Percentiles rank a stretch among this genome's conserved stretches.
Evolutionary conservation across 1,140 invertebrate species (phyloP).

Genomic region (Drosophila eugracilis): DNA sequence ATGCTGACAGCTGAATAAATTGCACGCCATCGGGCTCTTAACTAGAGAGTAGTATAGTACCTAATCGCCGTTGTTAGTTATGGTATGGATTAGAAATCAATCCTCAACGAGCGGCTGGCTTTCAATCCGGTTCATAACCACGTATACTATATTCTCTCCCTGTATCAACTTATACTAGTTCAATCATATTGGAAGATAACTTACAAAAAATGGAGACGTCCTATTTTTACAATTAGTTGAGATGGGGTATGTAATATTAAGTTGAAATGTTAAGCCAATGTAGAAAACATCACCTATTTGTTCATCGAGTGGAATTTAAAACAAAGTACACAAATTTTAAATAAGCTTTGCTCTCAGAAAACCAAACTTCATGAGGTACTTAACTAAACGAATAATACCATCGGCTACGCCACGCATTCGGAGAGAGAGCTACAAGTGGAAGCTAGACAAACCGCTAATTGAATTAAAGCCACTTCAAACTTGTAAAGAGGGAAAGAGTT

Average conservation of each 20-base stretch:
- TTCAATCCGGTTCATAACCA: slow-evolving; percentile 14
- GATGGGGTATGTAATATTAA: background rate
- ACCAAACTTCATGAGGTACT: slow-evolving; percentile 28
- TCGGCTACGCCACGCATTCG: background rate
- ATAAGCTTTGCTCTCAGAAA: slow-evolving; percentile 16
- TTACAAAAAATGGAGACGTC: too few species aligned
- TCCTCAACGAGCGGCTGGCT: background rate
- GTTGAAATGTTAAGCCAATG: too few species aligned
- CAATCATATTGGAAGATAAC: too few species aligned
- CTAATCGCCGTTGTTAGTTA: too few species aligned
- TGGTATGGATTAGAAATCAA: too few species aligned
- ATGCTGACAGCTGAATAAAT: slow-evolving; percentile 70
- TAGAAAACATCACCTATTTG: background rate
- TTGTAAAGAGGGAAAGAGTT: slow-evolving; percentile 36
- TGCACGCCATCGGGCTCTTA: slow-evolving; percentile 21
- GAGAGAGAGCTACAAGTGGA: slow-evolving; percentile 21
- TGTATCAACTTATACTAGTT: slow-evolving; percentile 1
- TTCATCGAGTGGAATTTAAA: slow-evolving; percentile 19
- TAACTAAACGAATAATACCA: slow-evolving; percentile 51
- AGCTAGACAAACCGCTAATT: slow-evolving; percentile 66
- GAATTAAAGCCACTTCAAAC: slow-evolving; percentile 67
- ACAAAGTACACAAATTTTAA: slow-evolving; percentile 10
- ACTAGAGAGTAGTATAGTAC: slow-evolving; percentile 8
- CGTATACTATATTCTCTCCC: background rate
- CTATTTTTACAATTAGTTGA: too few species aligned